phyloP scores from a whole-genome alignment of 2,888 invertebrate species.

The Apodemia mormo region DNA sequence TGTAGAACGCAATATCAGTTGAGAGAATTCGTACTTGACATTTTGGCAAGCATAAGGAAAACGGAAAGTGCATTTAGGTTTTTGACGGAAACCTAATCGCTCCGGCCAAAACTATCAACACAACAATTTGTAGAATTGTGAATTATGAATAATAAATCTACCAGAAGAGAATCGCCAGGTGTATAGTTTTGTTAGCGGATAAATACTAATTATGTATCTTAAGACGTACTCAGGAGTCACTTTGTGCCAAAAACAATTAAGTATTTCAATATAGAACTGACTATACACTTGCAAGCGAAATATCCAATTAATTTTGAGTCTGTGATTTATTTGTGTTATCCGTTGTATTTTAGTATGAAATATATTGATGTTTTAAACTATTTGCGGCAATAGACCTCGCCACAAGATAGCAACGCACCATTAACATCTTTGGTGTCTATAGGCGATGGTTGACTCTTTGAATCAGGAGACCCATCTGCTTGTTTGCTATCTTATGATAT shows the following conservation, averaged over 20 bases:
- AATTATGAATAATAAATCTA: slow-evolving; percentile 27
- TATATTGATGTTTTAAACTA: neutral
- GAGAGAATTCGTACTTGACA: neutral
- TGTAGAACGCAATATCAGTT: neutral
- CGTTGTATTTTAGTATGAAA: neutral
- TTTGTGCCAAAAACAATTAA: slow-evolving; percentile 54
- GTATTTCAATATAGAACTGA: neutral
- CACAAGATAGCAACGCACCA: too few relatives aligned
- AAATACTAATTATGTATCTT: slow-evolving; percentile 29
- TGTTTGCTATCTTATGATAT: too few relatives aligned
- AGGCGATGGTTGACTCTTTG: too few relatives aligned
- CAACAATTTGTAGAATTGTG: slow-evolving; percentile 1
- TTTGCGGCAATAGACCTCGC: too few relatives aligned
- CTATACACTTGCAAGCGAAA: neutral
- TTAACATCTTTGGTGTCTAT: too few relatives aligned
- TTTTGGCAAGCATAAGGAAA: neutral
- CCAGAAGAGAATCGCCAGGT: slow-evolving; percentile 30
- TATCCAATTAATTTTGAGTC: slow-evolving; percentile 25
- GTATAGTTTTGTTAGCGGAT: slow-evolving; percentile 21
- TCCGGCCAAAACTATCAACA: neutral
- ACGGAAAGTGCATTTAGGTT: slow-evolving; percentile 4
- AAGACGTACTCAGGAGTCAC: slow-evolving; percentile 44
- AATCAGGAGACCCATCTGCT: too few relatives aligned
- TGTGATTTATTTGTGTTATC: slow-evolving; percentile 16
- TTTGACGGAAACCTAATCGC: neutral